These are phyloP conservation scores for Chelonus insularis DNA, from an alignment of 1,140 invertebrate genomes.

Conservation along the genomic window DNA sequence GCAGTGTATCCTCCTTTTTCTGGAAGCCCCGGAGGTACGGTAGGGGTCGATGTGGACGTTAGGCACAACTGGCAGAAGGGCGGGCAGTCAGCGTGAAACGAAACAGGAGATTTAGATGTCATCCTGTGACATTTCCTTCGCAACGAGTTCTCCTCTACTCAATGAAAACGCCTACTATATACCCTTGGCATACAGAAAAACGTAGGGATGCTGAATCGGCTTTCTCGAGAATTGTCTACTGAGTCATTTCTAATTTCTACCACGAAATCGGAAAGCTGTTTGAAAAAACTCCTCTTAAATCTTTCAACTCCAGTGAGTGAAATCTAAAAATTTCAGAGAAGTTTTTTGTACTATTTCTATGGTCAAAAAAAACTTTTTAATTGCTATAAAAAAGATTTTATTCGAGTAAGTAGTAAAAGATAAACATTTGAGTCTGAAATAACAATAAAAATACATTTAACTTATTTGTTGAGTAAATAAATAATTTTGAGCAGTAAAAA, in stretches of 20 bases:
- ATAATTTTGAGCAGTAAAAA: no score
- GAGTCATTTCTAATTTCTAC: background rate
- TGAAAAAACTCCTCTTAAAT: slow-evolving; percentile 8
- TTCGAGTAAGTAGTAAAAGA: no score
- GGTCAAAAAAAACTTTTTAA: no score
- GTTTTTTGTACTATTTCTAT: background rate
- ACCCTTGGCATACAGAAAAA: slow-evolving; percentile 31
- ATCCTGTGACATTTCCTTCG: slow-evolving; percentile 48
- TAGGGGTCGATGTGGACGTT: slow-evolving; percentile 27
- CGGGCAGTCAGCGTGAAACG: slow-evolving; percentile 53
- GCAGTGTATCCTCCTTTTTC: slow-evolving; percentile 34
- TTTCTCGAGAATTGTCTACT: background rate
- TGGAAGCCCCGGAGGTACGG: slow-evolving; percentile 6
- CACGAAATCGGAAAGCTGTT: background rate
- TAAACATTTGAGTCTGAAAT: no score
- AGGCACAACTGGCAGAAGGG: slow-evolving; percentile 42
- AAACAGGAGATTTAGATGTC: slow-evolving; percentile 58
- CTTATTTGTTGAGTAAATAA: no score
- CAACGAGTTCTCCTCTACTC: background rate
- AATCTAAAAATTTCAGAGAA: background rate
- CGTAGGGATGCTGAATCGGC: slow-evolving; percentile 27
- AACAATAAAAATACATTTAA: no score
- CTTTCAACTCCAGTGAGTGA: background rate
- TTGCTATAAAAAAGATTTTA: no score
- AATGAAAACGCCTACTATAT: slow-evolving; percentile 20